Conservation (phyloP, 2,797 vertebrate species). For the Esox masquinongy region DNA sequence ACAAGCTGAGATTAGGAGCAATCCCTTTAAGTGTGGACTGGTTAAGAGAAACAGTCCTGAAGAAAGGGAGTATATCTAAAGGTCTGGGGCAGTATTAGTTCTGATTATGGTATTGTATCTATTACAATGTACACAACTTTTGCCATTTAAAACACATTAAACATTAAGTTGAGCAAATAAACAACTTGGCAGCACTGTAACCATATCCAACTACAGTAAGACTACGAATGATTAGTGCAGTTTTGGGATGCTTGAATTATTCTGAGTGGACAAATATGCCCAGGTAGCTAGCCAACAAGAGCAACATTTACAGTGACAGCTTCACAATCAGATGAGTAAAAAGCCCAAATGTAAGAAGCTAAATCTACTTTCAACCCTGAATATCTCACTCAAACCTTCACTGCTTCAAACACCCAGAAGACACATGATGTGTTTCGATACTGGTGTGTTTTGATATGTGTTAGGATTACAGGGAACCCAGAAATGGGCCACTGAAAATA, state of each 20-base stretch:
- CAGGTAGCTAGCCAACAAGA: no score
- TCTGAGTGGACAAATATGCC: no score
- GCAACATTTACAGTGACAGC: no score
- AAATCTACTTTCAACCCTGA: no score
- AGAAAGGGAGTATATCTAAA: not conserved
- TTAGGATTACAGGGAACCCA: not conserved
- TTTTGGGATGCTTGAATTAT: no score
- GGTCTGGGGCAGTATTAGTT: not conserved
- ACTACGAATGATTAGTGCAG: not conserved
- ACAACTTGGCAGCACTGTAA: not conserved
- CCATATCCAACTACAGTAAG: not conserved
- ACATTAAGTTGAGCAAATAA: not conserved
- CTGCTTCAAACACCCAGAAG: not conserved
- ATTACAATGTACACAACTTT: not conserved
- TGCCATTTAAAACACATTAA: not conserved
- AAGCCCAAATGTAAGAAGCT: not conserved
- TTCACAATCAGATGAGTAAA: not conserved
- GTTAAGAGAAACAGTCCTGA: not conserved
- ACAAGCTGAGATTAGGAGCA: no score
- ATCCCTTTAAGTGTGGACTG: no score
- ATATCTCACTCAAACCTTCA: no score
- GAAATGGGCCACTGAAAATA: constrained; percentile 1
- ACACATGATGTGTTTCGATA: not conserved
- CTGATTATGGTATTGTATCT: not conserved
- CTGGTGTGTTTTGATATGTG: not conserved